A percentile compares a stretch with the other conserved stretches of the same genome.
Conservation (phyloP, 2,797 vertebrate species). For the Darevskia nairensis region DNA sequence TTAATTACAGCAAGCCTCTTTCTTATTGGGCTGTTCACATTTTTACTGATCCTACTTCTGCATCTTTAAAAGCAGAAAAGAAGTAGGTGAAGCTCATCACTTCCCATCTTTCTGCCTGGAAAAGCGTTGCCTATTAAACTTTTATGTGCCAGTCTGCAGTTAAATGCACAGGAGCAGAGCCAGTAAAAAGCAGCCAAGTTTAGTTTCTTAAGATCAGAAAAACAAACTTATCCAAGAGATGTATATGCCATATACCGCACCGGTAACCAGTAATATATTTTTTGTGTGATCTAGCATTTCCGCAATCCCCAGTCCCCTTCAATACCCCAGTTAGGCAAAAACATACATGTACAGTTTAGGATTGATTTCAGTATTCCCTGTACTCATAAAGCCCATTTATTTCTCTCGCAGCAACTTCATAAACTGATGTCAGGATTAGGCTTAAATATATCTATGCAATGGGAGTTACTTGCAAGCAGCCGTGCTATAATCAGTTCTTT, state of each 20-base stretch:
- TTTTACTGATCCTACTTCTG: not conserved
- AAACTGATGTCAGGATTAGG: not conserved
- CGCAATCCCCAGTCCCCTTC: not conserved
- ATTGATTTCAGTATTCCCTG: not conserved
- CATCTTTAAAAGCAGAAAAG: not conserved
- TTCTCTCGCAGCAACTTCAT: not conserved
- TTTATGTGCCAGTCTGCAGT: not conserved
- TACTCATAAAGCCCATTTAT: not conserved
- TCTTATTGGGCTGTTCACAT: not conserved
- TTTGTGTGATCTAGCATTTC: not conserved
- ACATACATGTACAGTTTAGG: not conserved
- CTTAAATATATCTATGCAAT: not conserved
- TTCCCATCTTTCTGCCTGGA: not conserved
- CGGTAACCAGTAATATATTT: not conserved
- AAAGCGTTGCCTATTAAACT: not conserved
- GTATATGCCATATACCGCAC: too few species aligned
- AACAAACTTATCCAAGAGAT: not conserved
- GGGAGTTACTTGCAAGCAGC: not conserved
- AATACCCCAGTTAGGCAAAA: not conserved
- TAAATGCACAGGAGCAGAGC: not conserved
- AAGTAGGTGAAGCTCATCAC: not conserved
- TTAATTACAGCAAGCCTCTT: not conserved
- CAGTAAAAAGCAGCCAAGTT: not conserved
- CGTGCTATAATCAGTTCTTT: not conserved
- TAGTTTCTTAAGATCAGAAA: not conserved